Base-by-base conservation (phyloP, 2,888 invertebrate species). In the Heliothis peltigera region DNA sequence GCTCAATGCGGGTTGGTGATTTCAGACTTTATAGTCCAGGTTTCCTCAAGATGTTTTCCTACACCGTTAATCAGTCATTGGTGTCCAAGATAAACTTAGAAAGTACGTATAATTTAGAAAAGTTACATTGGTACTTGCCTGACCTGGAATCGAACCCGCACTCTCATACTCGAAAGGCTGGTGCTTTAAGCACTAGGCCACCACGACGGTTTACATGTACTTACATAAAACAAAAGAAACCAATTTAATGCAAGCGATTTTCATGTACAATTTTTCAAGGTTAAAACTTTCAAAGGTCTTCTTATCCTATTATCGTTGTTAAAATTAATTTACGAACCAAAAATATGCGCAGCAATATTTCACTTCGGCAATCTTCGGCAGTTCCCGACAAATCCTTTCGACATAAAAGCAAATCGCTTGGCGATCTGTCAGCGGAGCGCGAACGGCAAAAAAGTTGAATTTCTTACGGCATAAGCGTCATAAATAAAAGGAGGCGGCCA, bases 401-500 rank as follows among this genome's bases (percentile, higher is more conserved):
- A 65, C 56, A 77, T 69, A 64, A 73, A 79, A 77, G 75, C 64
- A 68, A 83, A 81, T 83, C 77, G 66, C 77, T 67, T 56, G 54
- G 65, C 74, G 68, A 82, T 82, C 81, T 76, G 81, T 86, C 83
- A 84, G 72, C 57, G 63, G 46, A 76, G 58, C 60, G 68, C 22
- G 43, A 70, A 70, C 67, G 62, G 67, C 56, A 75, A 83, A 87
- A 87, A 89, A 87, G 83, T 87, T 84, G 83, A 83, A 89, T 90
- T 89, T 87, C 85, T 87, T 85, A 81, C 85, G 84, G 86, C 87
- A 88, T 86, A 88, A 87, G 82, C 79, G 86, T 82, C 83, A 90
- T 92, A 90, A 91, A 92, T 91, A 92, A 89, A 84, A 84, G 72
- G 83, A 82, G 77, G 74, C 80, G 83, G 87, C 83, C 64, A 90